A percentile compares a stretch with the other conserved stretches of the same genome.
Conservation (phyloP, 2,113 vertebrate genomes). For the Cavia aperea region DNA sequence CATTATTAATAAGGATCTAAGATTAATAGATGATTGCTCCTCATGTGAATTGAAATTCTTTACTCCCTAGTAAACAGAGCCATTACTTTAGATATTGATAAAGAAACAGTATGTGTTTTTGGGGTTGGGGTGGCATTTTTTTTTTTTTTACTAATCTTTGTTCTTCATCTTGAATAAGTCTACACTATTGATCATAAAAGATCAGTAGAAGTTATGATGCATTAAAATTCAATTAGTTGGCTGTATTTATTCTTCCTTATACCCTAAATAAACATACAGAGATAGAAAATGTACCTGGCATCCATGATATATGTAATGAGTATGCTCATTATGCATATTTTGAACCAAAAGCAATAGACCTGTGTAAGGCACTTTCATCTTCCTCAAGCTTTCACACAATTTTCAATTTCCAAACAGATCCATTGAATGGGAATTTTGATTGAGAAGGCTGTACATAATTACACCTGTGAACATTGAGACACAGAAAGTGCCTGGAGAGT, state of each 20-base stretch:
- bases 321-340: background rate
- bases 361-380: background rate
- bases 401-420: background rate
- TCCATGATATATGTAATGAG: background rate
- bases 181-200: background rate
- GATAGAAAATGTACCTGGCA: background rate
- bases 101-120: background rate
- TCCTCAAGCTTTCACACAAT: background rate
- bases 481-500: background rate
- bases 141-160: background rate
- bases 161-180: background rate
- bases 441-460: background rate
- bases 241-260: background rate
- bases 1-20: background rate
- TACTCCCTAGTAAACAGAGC: rapidly evolving
- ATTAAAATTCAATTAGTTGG: background rate
- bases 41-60: background rate
- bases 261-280: background rate
- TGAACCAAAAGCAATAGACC: background rate
- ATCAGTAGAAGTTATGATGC: background rate
- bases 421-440: background rate
- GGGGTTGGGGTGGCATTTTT: background rate
- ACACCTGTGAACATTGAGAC: background rate
- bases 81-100: background rate
- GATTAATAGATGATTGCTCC: background rate